phyloP scores from a whole-genome alignment of 2,113 vertebrate species.

The Zosterops japonicus region DNA sequence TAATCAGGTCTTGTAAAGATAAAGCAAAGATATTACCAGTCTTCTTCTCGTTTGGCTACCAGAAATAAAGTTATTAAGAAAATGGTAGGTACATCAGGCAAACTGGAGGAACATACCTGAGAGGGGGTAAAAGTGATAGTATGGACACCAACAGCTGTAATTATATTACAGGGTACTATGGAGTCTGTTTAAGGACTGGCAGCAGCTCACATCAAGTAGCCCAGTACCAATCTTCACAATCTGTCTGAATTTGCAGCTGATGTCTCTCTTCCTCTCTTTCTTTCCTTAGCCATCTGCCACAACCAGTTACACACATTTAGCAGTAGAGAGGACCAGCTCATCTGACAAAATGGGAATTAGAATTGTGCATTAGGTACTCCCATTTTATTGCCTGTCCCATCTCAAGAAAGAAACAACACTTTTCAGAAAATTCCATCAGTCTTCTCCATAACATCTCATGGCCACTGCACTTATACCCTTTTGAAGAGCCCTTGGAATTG shows the following conservation, averaged over 20 bases:
- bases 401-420: not conserved
- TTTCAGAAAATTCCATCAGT: not conserved
- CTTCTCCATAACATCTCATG: not conserved
- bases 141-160: not conserved
- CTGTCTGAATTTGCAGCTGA: not conserved
- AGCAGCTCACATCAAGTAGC: not conserved
- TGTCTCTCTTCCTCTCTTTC: not conserved
- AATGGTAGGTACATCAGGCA: rapidly evolving
- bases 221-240: not conserved
- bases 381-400: not conserved
- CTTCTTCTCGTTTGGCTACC: not conserved
- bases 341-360: not conserved
- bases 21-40: not conserved
- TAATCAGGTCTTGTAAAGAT: too few species aligned
- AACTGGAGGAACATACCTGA: not conserved
- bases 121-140: not conserved
- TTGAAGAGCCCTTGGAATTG: not conserved
- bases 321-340: not conserved
- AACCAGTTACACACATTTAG: not conserved
- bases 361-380: not conserved
- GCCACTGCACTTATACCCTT: rapidly evolving
- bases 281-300: not conserved
- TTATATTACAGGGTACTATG: rapidly evolving
- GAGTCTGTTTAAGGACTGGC: not conserved
- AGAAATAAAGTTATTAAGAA: not conserved